Conservation (phyloP, 1,140 invertebrate species). For the Bombus waltoni region DNA sequence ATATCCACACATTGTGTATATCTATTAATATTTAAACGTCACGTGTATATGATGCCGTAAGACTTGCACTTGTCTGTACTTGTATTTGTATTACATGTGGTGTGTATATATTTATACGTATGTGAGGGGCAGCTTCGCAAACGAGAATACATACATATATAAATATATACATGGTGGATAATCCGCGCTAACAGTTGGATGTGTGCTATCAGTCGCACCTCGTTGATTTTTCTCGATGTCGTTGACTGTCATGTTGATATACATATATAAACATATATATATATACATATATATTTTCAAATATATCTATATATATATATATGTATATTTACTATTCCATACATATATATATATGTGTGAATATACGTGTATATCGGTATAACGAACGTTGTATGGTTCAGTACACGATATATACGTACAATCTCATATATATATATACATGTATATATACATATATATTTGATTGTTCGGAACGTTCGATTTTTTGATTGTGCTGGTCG, state of each 20-base stretch:
- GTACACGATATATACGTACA: neutral
- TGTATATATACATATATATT: neutral
- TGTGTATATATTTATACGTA: constrained; percentile 66
- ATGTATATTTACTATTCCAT: no score
- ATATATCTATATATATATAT: neutral
- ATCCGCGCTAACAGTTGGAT: constrained; percentile 72
- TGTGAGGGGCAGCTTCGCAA: constrained; percentile 18
- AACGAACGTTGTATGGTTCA: neutral
- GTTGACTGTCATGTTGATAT: constrained; percentile 72
- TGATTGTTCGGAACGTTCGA: constrained; percentile 74
- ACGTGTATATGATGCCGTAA: constrained; percentile 77
- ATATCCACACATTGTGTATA: constrained; percentile 78
- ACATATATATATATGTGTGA: neutral
- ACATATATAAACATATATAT: neutral
- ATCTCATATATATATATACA: neutral
- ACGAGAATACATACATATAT: constrained; percentile 25
- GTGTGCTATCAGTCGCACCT: constrained; percentile 76
- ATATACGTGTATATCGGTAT: neutral
- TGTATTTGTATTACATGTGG: constrained; percentile 71
- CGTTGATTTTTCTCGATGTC: constrained; percentile 79
- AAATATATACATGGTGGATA: constrained; percentile 37
- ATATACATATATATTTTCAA: constrained; percentile 16
- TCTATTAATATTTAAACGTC: constrained; percentile 70
- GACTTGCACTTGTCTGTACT: constrained; percentile 78
- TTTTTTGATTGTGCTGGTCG: constrained; percentile 67